phyloP scores from a whole-genome alignment of 2,888 invertebrate species.

The Dicyrtomina minuta region DNA sequence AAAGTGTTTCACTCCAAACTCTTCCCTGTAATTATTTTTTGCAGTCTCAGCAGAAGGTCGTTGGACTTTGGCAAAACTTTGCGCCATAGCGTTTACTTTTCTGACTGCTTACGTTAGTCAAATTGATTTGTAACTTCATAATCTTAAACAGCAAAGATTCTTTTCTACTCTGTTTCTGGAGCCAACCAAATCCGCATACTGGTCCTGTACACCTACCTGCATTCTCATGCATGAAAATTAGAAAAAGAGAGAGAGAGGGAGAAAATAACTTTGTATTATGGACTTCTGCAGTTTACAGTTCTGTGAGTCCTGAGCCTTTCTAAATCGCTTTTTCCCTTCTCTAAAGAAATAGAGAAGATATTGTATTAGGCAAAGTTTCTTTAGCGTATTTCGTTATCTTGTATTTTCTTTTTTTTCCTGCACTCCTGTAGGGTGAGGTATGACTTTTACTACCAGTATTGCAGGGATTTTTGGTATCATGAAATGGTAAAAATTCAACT shows the following conservation, averaged over 20 bases:
- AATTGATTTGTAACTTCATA: slow-evolving; percentile 1
- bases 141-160: background rate
- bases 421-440: background rate
- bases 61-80: background rate
- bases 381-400: slow-evolving; percentile 10
- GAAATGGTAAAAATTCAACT: no score
- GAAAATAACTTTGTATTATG: no score
- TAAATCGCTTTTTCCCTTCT: slow-evolving; percentile 3
- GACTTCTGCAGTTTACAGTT: background rate
- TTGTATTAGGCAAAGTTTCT: slow-evolving; percentile 34
- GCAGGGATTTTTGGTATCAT: no score
- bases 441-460: background rate
- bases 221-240: background rate
- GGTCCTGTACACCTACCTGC: background rate
- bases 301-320: background rate
- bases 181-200: background rate
- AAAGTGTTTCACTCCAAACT: slow-evolving; percentile 27
- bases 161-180: background rate
- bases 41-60: slow-evolving; percentile 22
- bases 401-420: background rate
- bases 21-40: slow-evolving; percentile 26
- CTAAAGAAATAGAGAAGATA: slow-evolving; percentile 20
- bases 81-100: background rate
- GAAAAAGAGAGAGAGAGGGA: background rate
- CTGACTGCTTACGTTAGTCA: slow-evolving; percentile 1